phyloP scores from a whole-genome alignment of 2,888 invertebrate genomes.

The Monoplex corrugatus region DNA sequence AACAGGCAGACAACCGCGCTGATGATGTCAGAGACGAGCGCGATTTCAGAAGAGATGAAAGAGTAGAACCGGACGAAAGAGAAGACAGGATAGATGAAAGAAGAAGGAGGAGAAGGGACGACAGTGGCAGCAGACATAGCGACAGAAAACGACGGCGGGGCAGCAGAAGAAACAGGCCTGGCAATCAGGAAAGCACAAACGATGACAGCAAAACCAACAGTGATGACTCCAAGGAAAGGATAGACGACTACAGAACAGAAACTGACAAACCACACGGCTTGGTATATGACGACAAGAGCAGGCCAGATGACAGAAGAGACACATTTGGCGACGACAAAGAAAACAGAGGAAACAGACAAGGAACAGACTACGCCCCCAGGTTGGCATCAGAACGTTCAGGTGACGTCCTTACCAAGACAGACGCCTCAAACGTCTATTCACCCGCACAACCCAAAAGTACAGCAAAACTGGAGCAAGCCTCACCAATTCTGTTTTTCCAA shows the following conservation, averaged over 20 bases:
- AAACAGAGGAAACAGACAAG: neutral
- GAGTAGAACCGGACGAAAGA: neutral
- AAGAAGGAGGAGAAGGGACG: neutral
- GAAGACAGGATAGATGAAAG: neutral
- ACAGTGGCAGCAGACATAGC: neutral
- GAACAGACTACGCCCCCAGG: neutral
- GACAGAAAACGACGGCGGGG: slow-evolving; percentile 22
- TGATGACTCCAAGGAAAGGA: neutral
- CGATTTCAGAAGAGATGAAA: neutral
- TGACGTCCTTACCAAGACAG: neutral
- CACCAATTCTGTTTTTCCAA: slow-evolving; percentile 23
- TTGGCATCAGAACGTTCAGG: neutral
- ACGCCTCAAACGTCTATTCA: neutral
- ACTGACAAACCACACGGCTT: neutral
- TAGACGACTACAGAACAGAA: neutral
- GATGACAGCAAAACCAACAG: neutral
- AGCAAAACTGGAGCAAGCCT: neutral
- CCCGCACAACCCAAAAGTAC: neutral
- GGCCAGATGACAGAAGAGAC: neutral
- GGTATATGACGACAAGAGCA: neutral
- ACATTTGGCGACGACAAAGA: neutral
- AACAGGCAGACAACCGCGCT: slow-evolving; percentile 1
- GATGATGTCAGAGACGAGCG: neutral
- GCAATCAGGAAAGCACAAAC: neutral
- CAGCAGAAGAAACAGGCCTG: neutral